phyloP scores from a whole-genome alignment of 2,888 invertebrate genomes.

The Sycophila texana region DNA sequence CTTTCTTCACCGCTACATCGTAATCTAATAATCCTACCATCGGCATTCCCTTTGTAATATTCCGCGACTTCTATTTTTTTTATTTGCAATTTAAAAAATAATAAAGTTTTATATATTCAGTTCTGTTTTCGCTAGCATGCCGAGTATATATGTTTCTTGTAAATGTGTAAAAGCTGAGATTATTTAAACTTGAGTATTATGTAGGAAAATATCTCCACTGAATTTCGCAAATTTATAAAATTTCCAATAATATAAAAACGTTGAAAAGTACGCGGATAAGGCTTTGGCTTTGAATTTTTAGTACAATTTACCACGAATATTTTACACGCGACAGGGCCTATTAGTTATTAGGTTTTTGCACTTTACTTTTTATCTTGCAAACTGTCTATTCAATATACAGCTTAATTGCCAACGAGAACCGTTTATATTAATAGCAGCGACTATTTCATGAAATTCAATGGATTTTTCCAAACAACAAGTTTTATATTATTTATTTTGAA shows the following conservation, averaged over 20 bases:
- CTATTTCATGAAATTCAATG: slow-evolving; percentile 45
- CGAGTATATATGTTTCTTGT: slow-evolving; percentile 39
- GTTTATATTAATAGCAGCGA: no score
- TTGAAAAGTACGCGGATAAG: slow-evolving; percentile 35
- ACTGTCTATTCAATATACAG: slow-evolving; percentile 3
- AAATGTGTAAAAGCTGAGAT: slow-evolving; percentile 42
- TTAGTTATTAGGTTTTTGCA: not conserved
- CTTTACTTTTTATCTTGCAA: not conserved
- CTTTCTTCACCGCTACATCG: slow-evolving; percentile 12
- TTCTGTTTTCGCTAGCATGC: slow-evolving; percentile 20
- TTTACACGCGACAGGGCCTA: not conserved
- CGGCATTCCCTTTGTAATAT: not conserved
- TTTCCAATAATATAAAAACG: slow-evolving; percentile 37
- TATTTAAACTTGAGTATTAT: slow-evolving; percentile 33
- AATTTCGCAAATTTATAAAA: slow-evolving; percentile 35
- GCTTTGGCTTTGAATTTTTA: slow-evolving; percentile 23
- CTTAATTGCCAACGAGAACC: not conserved
- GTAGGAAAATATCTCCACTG: slow-evolving; percentile 42
- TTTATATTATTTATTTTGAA: slow-evolving; percentile 36
- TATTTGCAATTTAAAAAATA: slow-evolving; percentile 23
- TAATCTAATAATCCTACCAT: slow-evolving; percentile 19
- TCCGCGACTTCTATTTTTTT: not conserved
- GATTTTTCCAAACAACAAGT: slow-evolving; percentile 28
- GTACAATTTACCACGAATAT: slow-evolving; percentile 3
- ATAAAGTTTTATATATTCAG: slow-evolving; percentile 5